Evolutionary conservation across 23 tunicate species (phyloP).

Genomic region (Oikopleura dioica): DNA sequence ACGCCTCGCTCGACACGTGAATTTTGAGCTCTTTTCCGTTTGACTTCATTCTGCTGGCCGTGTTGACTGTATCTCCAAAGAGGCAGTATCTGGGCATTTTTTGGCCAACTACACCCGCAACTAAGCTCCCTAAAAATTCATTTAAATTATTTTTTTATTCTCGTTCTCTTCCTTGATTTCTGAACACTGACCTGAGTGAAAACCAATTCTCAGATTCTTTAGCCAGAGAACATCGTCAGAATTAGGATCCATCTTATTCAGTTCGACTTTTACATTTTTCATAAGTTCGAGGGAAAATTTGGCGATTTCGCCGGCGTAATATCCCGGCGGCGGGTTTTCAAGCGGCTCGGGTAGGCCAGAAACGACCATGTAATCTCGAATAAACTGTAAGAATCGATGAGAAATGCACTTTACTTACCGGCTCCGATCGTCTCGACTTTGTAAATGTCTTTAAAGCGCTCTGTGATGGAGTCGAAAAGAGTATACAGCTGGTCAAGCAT

Average conservation of each 20-base stretch:
- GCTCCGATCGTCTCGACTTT: constrained; percentile 35
- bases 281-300: background rate
- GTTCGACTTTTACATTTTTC: background rate
- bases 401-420: constrained; percentile 5
- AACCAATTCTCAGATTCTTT: background rate
- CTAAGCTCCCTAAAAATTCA: constrained; percentile 30
- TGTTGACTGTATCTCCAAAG: constrained; percentile 38
- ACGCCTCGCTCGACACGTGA: background rate
- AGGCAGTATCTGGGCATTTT: constrained; percentile 34
- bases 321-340: background rate
- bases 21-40: background rate
- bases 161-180: no score
- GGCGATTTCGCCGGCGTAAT: background rate
- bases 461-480: constrained; percentile 63
- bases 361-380: background rate
- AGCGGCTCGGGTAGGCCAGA: background rate
- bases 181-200: no score
- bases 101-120: constrained; percentile 33
- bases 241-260: background rate
- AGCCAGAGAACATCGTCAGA: background rate
- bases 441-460: constrained; percentile 38
- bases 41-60: constrained; percentile 13
- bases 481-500: constrained; percentile 67
- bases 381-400: background rate
- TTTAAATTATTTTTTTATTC: no score